These are phyloP conservation scores for Rhea americana DNA, from an alignment of 2,113 vertebrate species.

Conservation along the genomic window DNA sequence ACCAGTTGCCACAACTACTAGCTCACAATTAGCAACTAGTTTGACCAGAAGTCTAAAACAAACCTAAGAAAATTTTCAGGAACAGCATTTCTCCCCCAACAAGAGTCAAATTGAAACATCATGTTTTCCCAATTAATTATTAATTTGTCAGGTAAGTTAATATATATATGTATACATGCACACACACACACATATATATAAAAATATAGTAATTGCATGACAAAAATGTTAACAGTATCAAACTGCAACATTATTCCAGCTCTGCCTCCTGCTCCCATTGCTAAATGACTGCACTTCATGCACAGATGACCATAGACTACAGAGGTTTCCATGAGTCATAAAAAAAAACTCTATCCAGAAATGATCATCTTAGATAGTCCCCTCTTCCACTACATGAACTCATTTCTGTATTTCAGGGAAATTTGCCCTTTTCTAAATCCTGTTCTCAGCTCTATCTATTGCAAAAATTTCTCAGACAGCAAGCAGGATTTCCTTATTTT, in stretches of 20 bases:
- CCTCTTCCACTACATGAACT: neutral
- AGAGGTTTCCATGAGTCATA: neutral
- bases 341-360: neutral
- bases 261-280: neutral
- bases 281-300: neutral
- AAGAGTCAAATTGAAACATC: neutral
- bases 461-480: neutral
- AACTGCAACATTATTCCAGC: neutral
- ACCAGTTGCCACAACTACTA: no score
- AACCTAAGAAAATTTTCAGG: neutral
- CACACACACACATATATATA: no score
- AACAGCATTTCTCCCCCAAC: neutral
- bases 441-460: neutral
- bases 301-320: fast-evolving
- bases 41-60: neutral
- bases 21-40: no score
- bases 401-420: neutral
- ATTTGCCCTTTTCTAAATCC: neutral
- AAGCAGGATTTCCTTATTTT: neutral
- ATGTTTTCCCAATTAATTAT: neutral
- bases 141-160: neutral
- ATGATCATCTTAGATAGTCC: neutral
- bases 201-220: neutral
- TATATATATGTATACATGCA: no score
- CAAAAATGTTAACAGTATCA: neutral